Evolutionary conservation across 1,140 invertebrate species (phyloP).

Genomic region (Apocrypta bakeri): DNA sequence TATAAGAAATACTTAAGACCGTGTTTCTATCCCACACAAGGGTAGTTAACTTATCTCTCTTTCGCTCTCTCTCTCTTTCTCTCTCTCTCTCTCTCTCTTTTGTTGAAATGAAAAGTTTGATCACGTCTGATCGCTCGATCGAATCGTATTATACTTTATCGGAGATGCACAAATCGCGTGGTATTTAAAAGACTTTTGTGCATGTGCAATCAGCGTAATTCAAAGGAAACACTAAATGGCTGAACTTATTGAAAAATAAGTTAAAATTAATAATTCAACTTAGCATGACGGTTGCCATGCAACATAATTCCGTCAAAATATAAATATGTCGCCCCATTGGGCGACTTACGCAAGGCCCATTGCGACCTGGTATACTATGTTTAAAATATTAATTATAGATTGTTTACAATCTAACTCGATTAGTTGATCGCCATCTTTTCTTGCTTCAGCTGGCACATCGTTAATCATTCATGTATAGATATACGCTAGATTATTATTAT

Average conservation of each 20-base stretch:
- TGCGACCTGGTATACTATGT: too few relatives aligned
- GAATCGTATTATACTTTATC: background rate
- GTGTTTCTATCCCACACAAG: conserved; percentile 8
- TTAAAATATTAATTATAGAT: background rate
- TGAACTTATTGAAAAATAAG: too few relatives aligned
- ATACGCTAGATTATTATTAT: too few relatives aligned
- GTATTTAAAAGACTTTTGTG: background rate
- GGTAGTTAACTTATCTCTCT: background rate
- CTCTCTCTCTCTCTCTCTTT: too few relatives aligned
- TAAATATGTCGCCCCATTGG: background rate
- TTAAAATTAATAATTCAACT: background rate
- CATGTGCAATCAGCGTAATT: background rate
- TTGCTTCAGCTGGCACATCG: too few relatives aligned
- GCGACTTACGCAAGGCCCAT: too few relatives aligned
- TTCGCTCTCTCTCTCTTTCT: background rate
- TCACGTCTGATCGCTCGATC: background rate
- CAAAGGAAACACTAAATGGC: background rate
- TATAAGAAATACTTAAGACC: conserved; percentile 8
- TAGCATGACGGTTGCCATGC: background rate
- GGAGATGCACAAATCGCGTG: background rate
- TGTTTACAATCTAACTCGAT: too few relatives aligned
- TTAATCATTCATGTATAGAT: too few relatives aligned
- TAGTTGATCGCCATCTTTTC: too few relatives aligned
- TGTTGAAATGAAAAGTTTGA: background rate
- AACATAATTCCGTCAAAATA: background rate